Evolutionary conservation across 1,140 invertebrate genomes (phyloP).

Genomic region (Semibalanus balanoides): DNA sequence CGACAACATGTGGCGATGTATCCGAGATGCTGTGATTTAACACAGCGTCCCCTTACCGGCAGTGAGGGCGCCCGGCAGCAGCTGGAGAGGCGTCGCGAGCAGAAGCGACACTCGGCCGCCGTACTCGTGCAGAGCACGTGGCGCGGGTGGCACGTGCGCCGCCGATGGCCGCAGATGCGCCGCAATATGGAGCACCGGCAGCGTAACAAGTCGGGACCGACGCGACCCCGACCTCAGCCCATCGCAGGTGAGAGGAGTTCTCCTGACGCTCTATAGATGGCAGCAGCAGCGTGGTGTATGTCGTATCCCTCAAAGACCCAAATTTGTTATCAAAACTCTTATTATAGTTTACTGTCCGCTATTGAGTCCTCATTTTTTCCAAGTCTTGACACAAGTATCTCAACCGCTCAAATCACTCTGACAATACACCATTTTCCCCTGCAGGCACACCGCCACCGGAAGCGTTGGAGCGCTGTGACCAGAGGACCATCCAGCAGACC

Average conservation of each 20-base stretch:
- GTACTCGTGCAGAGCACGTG: constrained; percentile 58
- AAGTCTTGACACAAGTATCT: too few relatives aligned
- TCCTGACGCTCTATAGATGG: too few relatives aligned
- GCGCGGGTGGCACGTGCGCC: constrained; percentile 58
- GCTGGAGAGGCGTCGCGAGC: constrained; percentile 60
- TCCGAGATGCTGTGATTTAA: too few relatives aligned
- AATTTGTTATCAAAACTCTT: too few relatives aligned
- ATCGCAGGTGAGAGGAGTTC: constrained; percentile 52
- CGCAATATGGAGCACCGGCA: constrained; percentile 25
- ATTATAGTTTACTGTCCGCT: too few relatives aligned
- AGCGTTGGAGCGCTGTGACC: constrained; percentile 32
- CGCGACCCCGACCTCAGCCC: constrained; percentile 62
- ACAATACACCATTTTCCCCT: not conserved
- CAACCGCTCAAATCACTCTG: too few relatives aligned
- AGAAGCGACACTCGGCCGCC: constrained; percentile 60
- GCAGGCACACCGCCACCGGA: not conserved
- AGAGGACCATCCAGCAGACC: constrained; percentile 73
- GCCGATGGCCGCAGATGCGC: constrained; percentile 48
- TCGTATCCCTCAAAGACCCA: too few relatives aligned
- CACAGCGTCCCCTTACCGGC: constrained; percentile 12
- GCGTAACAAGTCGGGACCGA: constrained; percentile 15
- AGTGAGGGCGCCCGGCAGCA: constrained; percentile 85
- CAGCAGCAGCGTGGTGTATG: too few relatives aligned
- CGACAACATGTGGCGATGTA: too few relatives aligned
- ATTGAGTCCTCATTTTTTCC: too few relatives aligned